phyloP scores from a whole-genome alignment of 2,113 vertebrate species.

The Sceloporus tristichus region DNA sequence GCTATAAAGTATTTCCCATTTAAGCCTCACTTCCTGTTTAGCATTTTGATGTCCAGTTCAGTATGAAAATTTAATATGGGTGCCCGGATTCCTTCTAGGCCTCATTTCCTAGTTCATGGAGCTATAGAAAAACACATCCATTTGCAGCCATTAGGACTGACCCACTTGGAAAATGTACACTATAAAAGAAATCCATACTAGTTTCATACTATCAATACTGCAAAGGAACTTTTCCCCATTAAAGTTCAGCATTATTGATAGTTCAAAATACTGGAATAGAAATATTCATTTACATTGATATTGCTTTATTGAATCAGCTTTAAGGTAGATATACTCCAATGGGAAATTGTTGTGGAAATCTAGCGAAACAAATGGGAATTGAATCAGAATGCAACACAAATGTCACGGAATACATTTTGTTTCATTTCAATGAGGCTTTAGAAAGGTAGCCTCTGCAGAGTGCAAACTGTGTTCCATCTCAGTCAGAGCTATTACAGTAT shows the following conservation, averaged over 20 bases:
- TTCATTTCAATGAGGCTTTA: slow-evolving; percentile 2
- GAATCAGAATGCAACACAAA: background rate
- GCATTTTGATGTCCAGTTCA: background rate
- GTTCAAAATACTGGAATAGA: background rate
- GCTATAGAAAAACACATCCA: background rate
- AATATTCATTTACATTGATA: background rate
- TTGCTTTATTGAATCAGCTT: background rate
- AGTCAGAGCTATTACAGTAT: background rate
- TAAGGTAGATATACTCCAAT: background rate
- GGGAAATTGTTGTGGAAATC: background rate
- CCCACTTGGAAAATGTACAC: background rate
- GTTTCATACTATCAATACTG: background rate
- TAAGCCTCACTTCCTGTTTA: background rate
- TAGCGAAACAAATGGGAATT: background rate
- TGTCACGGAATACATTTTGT: background rate
- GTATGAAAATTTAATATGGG: background rate
- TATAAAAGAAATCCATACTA: background rate
- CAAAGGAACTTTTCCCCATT: background rate
- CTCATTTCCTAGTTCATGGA: background rate
- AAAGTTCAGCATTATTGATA: background rate
- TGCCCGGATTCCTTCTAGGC: background rate
- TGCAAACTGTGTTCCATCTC: background rate
- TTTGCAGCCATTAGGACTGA: background rate
- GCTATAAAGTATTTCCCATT: background rate
- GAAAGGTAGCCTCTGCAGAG: background rate